Base-by-base conservation (phyloP, 1,140 invertebrate genomes). In the Dinothrombium tinctorium region DNA sequence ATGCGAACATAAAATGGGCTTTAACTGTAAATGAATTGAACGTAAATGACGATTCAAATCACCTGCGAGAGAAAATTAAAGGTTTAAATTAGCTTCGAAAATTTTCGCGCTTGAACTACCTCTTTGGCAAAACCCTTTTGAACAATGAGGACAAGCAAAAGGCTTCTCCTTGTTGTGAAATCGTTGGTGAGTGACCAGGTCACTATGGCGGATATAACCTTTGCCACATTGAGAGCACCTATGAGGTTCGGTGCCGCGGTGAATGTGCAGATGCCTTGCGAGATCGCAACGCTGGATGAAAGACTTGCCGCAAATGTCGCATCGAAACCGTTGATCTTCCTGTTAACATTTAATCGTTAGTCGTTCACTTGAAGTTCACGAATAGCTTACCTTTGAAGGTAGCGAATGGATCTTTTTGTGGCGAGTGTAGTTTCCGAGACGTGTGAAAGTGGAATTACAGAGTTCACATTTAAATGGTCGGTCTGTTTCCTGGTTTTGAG, bases 391-490 rank as follows among this genome's bases (percentile, higher is more conserved):
- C 40, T 50, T 46, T 11, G 47, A 38, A 22, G 47, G 49, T 28
- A 49, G 37, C n/a, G 44, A 47, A 38, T 50, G 49, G 24, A 49
- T 50, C 29, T 50, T 50, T 29, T 50, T 48, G 29, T 50, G 49
- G 31, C 49, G 46, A 2, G 49, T 50, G 42, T 43, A 50, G 33
- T 50, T 50, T 22, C 49, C 49, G 14, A 50, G 40, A 6, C 49
- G 51, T 31, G 47, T 57, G 40, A 59, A 59, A 2, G 51, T 52
- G 20, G 52, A 46, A 12, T 53, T 48, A 43, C 58, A 59, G 6
- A 56, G 44, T 43, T 55, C 49, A 46, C 58, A 59, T 53, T 62
- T 61, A 50, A 66, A 68, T 29, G 65, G 64, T 51, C 65, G 64
- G 47, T 66, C 64, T 12, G 24, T 15, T 21, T 36, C 33, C 25